A percentile compares a stretch with the other conserved stretches of the same genome.
These are phyloP conservation scores for Gastrophysa polygoni DNA, from an alignment of 2,888 invertebrate species.

Conservation along the genomic window DNA sequence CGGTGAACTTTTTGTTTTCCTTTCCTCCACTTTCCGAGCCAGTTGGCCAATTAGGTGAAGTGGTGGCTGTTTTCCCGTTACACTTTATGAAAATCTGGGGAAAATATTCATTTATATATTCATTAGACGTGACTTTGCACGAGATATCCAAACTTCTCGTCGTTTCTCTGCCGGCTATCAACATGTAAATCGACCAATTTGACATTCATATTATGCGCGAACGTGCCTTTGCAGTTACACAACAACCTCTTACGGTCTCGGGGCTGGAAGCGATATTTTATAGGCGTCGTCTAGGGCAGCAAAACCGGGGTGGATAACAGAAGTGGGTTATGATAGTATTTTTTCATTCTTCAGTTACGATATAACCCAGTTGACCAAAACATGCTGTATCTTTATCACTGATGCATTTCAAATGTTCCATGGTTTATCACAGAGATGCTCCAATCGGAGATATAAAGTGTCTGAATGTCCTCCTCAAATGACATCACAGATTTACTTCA, in stretches of 20 bases:
- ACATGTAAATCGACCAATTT: slow-evolving; percentile 52
- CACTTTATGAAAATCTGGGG: slow-evolving; percentile 19
- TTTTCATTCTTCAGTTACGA: too few relatives aligned
- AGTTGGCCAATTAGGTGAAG: slow-evolving; percentile 13
- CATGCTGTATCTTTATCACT: too few relatives aligned
- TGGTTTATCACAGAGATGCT: too few relatives aligned
- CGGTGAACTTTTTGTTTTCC: too few relatives aligned
- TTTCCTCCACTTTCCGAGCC: not conserved
- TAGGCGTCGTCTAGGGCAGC: not conserved
- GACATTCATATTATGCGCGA: slow-evolving; percentile 55
- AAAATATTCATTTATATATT: slow-evolving; percentile 41
- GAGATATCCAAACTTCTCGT: slow-evolving; percentile 36
- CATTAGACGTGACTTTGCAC: slow-evolving; percentile 47
- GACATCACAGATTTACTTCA: too few relatives aligned
- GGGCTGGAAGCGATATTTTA: not conserved
- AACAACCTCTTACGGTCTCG: slow-evolving; percentile 46
- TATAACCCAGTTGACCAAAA: too few relatives aligned
- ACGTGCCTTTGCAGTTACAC: slow-evolving; percentile 54
- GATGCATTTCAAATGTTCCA: too few relatives aligned
- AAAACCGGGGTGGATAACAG: too few relatives aligned
- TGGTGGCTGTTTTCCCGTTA: slow-evolving; percentile 2
- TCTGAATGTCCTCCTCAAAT: too few relatives aligned
- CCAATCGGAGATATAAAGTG: too few relatives aligned
- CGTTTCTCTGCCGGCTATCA: slow-evolving; percentile 36
- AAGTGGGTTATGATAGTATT: too few relatives aligned